Base-by-base conservation (phyloP, 2,888 invertebrate species). In the Hermodice carunculata region DNA sequence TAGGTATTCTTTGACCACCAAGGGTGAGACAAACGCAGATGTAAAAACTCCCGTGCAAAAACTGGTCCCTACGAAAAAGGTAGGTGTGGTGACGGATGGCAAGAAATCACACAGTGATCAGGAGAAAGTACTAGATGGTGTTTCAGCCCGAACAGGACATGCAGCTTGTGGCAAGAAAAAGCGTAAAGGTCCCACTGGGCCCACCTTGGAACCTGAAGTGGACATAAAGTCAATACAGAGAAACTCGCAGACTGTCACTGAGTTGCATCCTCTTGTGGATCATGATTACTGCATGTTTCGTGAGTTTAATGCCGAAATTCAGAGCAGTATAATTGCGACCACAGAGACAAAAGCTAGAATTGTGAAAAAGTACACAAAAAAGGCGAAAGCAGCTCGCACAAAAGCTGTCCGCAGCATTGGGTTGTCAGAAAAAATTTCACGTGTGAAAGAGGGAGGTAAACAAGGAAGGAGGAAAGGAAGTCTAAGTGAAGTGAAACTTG, bases 281-380 rank as follows among this genome's bases (percentile, higher is more conserved):
- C 77, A 77, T 49, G 77, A 77, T 56, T 77, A 77, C 58, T 75
- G 76, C 56, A 67, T 59, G 58, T 75, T 75, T 52, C 60, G 68
- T 0, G 65, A 70, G 19, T 75, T 74, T 60, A 71, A 66, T 43
- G 75, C 75, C 0, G 71, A 71, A 32, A 67, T 75, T 28, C 75
- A 75, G 58, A 73, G 75, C 57, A 69, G 71, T 44, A 75, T 75
- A 60, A 75, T 75, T 28, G 69, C 71, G 32, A 74, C 68, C 5
- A 73, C 70, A 14, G 73, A 74, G 48, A 53, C 67, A n/a, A 69
- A 66, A 49, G 26, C 48, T 8, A 61, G 61, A 37, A 66, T 61
- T 0, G 71, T 71, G 8, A 42, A 64, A 19, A 66, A 66, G 31
- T 69, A 67, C 34, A 52, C 54, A 29, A 67, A 69, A 59, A 71